These are phyloP conservation scores for Clinocottus analis DNA, from an alignment of 2,113 vertebrate species.

Conservation along the genomic window DNA sequence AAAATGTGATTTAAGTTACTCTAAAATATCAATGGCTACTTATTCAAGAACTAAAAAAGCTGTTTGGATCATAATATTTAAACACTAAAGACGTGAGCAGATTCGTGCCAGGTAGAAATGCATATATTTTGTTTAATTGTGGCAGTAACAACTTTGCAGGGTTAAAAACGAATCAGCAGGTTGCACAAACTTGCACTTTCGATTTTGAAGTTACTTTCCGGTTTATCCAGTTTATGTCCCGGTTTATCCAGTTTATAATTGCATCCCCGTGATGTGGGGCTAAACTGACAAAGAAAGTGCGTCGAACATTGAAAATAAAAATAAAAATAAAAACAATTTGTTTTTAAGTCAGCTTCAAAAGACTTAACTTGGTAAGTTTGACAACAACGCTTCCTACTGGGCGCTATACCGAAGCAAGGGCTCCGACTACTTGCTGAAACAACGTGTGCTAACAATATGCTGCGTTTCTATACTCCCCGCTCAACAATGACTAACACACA, in stretches of 20 bases:
- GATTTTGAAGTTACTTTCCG: conserved; percentile 41
- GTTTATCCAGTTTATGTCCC: background rate
- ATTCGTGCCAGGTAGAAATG: background rate
- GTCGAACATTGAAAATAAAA: too few species aligned
- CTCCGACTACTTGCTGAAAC: conserved; percentile 62
- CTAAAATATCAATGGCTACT: background rate
- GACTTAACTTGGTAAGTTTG: too few species aligned
- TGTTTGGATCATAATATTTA: background rate
- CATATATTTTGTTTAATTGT: background rate
- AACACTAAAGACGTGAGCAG: background rate
- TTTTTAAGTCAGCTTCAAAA: too few species aligned
- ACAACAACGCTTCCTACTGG: conserved; percentile 30
- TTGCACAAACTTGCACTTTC: conserved; percentile 34
- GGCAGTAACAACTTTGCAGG: background rate
- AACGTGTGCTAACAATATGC: conserved; percentile 24
- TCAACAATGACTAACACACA: background rate
- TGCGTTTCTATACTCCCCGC: background rate
- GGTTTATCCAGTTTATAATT: background rate
- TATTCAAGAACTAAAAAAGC: background rate
- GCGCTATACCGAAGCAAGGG: conserved; percentile 17
- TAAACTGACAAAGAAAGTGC: background rate
- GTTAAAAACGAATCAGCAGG: conserved; percentile 23
- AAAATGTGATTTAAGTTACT: background rate
- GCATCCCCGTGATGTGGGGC: background rate
- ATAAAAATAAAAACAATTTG: too few species aligned